Percentiles rank a stretch among this genome's conserved stretches.
phyloP scores from a whole-genome alignment of 2,888 invertebrate genomes.

The Campoletis raptor region DNA sequence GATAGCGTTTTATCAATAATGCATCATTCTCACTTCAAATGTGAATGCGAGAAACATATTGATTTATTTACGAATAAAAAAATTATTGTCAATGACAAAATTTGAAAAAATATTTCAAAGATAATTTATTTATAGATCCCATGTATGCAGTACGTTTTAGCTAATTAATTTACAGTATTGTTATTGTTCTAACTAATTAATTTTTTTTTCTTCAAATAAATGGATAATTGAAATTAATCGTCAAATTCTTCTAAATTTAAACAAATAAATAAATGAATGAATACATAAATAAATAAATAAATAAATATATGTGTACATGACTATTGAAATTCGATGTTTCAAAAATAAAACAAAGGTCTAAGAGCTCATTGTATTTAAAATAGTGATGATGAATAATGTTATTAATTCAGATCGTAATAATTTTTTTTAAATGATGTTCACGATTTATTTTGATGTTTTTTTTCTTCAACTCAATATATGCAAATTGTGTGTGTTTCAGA shows the following conservation, averaged over 20 bases:
- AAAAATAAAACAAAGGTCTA: background rate
- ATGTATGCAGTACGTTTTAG: background rate
- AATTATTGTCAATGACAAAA: background rate
- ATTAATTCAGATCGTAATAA: background rate
- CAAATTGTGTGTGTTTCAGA: conserved; percentile 63
- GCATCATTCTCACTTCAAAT: background rate
- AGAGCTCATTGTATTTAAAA: background rate
- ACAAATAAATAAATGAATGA: too few species aligned
- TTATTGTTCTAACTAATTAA: too few species aligned
- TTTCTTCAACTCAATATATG: conserved; percentile 12
- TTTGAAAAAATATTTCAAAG: background rate
- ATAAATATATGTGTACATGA: too few species aligned
- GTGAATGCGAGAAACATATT: background rate
- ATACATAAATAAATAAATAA: too few species aligned
- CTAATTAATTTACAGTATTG: background rate
- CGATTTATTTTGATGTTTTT: background rate
- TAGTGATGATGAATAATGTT: background rate
- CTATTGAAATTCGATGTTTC: too few species aligned
- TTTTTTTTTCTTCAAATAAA: too few species aligned
- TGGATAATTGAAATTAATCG: too few species aligned
- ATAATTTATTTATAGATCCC: background rate
- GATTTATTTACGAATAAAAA: background rate
- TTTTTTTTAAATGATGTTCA: background rate
- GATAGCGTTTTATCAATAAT: conserved; percentile 18
- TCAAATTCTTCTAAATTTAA: too few species aligned